Percentiles rank a stretch among this genome's conserved stretches.
Evolutionary conservation across 53 echinoderm and acorn worm species (phyloP).

Genomic region (Arbacia lixula): DNA sequence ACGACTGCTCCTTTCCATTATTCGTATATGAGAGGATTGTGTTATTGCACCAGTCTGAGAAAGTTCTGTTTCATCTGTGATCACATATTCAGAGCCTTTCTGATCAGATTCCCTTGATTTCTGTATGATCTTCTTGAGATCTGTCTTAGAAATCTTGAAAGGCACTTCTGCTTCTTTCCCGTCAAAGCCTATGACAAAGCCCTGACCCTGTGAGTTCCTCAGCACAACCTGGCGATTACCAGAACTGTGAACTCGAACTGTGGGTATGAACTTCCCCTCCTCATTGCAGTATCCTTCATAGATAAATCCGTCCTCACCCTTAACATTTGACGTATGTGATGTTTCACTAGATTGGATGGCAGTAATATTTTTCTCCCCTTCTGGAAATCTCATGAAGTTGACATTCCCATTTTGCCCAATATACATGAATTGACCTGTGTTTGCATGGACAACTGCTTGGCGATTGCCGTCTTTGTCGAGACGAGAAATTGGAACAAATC

Average conservation of each 20-base stretch:
- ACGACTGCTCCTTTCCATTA: too few relatives aligned
- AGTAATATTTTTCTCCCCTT: neutral
- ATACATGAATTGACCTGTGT: neutral
- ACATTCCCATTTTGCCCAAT: neutral
- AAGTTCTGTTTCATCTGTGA: too few relatives aligned
- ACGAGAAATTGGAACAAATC: constrained; percentile 15
- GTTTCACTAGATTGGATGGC: neutral
- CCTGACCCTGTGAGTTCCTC: constrained; percentile 7
- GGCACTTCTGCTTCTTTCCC: constrained; percentile 3
- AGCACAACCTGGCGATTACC: constrained; percentile 27
- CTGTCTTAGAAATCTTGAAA: neutral
- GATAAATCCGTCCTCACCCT: constrained; percentile 16
- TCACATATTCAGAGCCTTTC: too few relatives aligned
- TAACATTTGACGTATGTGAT: neutral
- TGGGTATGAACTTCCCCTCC: constrained; percentile 19
- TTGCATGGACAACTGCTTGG: neutral
- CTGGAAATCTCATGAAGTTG: neutral
- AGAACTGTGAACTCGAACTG: constrained; percentile 16
- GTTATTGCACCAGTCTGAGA: neutral
- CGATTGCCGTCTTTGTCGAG: constrained; percentile 22
- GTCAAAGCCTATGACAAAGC: neutral
- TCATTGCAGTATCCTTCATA: constrained; percentile 11
- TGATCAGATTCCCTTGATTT: too few relatives aligned
- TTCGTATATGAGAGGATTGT: neutral
- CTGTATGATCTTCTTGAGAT: neutral